phyloP scores from a whole-genome alignment of 2,113 vertebrate genomes.

The Mastomys natalensis region DNA sequence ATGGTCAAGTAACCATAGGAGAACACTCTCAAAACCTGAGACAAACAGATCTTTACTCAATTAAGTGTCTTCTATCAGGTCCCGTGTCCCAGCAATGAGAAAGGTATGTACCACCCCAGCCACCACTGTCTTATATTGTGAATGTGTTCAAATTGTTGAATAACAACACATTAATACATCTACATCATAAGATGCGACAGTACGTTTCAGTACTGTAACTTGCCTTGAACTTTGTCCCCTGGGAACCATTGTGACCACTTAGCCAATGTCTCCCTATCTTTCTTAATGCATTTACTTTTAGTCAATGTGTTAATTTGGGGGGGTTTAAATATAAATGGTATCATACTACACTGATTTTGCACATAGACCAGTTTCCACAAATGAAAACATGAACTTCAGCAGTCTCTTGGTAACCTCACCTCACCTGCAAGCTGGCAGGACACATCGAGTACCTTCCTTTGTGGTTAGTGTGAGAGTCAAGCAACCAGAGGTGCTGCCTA shows the following conservation, averaged over 20 bases:
- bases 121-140: no score
- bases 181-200: background rate
- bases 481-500: background rate
- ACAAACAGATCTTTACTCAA: background rate
- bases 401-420: background rate
- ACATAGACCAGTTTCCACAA: background rate
- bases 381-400: no score
- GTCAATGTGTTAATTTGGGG: background rate
- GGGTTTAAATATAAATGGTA: background rate
- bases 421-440: background rate
- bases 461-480: background rate
- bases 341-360: no score
- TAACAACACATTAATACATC: background rate
- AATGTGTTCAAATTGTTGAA: background rate
- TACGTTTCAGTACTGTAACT: background rate
- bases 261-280: background rate
- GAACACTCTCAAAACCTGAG: background rate
- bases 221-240: no score
- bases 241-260: background rate
- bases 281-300: background rate
- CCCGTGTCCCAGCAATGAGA: background rate
- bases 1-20: no score
- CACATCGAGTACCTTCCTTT: background rate
- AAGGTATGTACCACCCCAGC: background rate
- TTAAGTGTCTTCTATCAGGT: no score